Base-by-base conservation (phyloP, 2,888 invertebrate species). In the Ormyrus labotus region DNA sequence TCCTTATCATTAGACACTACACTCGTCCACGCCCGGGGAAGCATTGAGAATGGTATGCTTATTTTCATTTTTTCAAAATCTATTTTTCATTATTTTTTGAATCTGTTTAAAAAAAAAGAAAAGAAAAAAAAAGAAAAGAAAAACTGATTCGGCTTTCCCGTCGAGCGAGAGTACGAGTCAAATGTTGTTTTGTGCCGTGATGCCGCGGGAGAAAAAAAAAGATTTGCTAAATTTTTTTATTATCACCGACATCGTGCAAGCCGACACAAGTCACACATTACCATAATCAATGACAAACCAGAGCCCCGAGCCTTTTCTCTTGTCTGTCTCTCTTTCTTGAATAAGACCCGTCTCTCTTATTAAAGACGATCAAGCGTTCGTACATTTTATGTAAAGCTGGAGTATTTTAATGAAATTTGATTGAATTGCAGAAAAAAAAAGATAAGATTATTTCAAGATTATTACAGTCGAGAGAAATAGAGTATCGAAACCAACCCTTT, bases 221-320 rank as follows among this genome's bases (percentile, higher is more conserved):
- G 51, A 80, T 79, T 68, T 58, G 45, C 47, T 60, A 71, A 70
- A 76, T 68, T 69, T 68, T 55, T 74, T 79, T 75, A 65, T 70
- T 64, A n/a, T 60, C 70, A 69, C 45, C 76, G 63, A 63, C 68
- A 68, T 67, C 55, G 75, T 55, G 55, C 53, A 58, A 75, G 68
- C 70, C 81, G 83, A 80, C 79, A 83, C 81, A 83, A 81, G 84
- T 84, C 83, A 84, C 84, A 86, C 83, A 85, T 85, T 86, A 87
- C 87, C 87, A 90, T 88, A 89, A 90, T 89, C 90, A 90, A 90
- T 90, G 90, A 90, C 90, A 90, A 90, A 90, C 90, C 90, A 90
- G 90, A 90, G 90, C 90, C 89, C 90, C 90, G 89, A 90, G 90
- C 89, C 88, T 88, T 80, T 81, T 78, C 78, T 81, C 82, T 75